These are phyloP conservation scores for Sphaerophoria rueppellii DNA, from an alignment of 2,888 invertebrate genomes.

Conservation along the genomic window DNA sequence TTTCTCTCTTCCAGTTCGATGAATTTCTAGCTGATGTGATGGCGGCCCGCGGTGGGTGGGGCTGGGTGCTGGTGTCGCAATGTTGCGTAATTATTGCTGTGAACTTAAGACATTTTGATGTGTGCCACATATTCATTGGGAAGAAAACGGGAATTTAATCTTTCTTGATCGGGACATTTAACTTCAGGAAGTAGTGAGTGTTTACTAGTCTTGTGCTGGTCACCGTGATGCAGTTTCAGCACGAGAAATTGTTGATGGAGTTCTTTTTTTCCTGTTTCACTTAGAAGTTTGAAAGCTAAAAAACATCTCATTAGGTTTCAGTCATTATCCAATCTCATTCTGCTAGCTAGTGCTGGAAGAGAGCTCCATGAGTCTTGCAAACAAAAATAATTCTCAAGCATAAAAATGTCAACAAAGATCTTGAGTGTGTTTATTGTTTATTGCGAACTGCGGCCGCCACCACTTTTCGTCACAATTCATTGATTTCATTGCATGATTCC, in stretches of 20 bases:
- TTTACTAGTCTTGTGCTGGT: too few relatives aligned
- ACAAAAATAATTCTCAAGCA: conserved; percentile 5
- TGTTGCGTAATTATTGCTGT: conserved; percentile 54
- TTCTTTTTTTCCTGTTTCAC: too few relatives aligned
- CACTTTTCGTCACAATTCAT: conserved; percentile 60
- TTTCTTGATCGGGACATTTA: conserved; percentile 50
- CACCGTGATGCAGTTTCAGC: not conserved
- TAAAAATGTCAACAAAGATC: conserved; percentile 67
- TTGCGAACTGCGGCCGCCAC: too few relatives aligned
- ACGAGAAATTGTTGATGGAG: not conserved
- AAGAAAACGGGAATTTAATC: conserved; percentile 49
- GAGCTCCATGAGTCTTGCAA: too few relatives aligned
- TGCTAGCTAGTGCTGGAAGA: too few relatives aligned
- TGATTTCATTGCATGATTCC: conserved; percentile 51
- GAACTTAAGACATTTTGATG: conserved; percentile 28
- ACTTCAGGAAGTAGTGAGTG: conserved; percentile 32
- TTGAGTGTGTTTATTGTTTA: conserved; percentile 27
- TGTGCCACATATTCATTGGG: conserved; percentile 33
- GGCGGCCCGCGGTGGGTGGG: not conserved
- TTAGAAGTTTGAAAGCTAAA: too few relatives aligned
- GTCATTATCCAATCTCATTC: too few relatives aligned
- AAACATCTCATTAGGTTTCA: too few relatives aligned
- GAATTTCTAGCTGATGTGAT: not conserved
- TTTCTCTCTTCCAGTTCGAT: not conserved
- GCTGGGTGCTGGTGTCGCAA: not conserved